Evolutionary conservation across 1,140 invertebrate species (phyloP).

Genomic region (Brachionus angularis): DNA sequence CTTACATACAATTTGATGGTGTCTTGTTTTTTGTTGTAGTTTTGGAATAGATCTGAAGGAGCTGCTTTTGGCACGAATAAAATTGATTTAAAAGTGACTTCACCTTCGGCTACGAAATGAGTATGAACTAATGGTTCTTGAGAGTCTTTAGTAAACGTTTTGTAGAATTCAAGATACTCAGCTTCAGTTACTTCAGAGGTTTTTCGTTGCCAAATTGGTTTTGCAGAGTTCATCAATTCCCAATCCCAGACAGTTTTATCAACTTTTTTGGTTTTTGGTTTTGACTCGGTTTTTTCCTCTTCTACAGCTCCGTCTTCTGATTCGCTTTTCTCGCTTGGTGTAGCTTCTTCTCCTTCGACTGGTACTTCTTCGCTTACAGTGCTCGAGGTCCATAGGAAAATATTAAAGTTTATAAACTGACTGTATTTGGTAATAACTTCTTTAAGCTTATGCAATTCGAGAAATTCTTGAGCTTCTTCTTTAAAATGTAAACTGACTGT

Average conservation of each 20-base stretch:
- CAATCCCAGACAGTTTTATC: conserved; percentile 98
- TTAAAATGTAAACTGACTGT: conserved; percentile 81
- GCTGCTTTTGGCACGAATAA: conserved; percentile 83
- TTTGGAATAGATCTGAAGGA: conserved; percentile 84
- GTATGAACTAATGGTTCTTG: conserved; percentile 77
- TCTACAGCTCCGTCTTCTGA: conserved; percentile 60
- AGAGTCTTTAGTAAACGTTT: conserved; percentile 83
- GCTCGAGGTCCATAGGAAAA: conserved; percentile 90
- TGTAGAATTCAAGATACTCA: conserved; percentile 92
- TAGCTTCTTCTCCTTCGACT: conserved; percentile 61
- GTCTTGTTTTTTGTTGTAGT: conserved; percentile 25
- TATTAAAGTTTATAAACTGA: conserved; percentile 99
- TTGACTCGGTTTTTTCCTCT: conserved; percentile 62
- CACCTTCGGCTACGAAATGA: conserved; percentile 97
- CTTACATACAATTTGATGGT: conserved; percentile 75
- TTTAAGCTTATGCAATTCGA: conserved; percentile 84
- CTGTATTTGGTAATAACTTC: conserved; percentile 93
- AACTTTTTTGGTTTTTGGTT: conserved; percentile 62
- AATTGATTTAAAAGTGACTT: conserved; percentile 95
- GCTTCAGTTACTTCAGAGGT: conserved; percentile 75
- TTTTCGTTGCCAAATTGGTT: conserved; percentile 78
- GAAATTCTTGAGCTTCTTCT: conserved; percentile 89
- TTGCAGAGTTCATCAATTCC: conserved; percentile 89
- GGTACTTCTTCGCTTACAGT: conserved; percentile 70
- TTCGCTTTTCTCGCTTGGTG: conserved; percentile 60